Evolutionary conservation across 2,113 vertebrate species (phyloP).

Genomic region (Mormoops blainvillei): DNA sequence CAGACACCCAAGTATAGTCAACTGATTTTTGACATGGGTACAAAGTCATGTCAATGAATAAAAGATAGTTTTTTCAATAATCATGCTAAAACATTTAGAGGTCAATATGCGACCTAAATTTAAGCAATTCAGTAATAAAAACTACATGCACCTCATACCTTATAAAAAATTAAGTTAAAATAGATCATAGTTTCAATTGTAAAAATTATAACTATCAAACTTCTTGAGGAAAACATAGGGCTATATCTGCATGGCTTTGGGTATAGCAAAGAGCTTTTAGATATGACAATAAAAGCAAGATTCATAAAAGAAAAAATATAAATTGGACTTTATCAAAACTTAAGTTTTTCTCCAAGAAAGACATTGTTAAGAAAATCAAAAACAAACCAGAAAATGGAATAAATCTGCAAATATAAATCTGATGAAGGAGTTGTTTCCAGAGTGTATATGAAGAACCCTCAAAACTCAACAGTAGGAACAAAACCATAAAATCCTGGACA

Average conservation of each 20-base stretch:
- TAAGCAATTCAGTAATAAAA: neutral
- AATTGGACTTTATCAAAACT: neutral
- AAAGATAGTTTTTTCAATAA: neutral
- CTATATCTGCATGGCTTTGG: neutral
- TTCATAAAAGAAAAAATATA: neutral
- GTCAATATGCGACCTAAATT: neutral
- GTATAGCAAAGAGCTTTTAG: neutral
- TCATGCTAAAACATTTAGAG: neutral
- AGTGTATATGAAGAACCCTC: neutral
- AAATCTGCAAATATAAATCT: neutral
- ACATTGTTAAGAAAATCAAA: neutral
- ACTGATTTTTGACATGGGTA: neutral
- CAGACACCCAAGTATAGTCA: neutral
- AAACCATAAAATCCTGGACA: neutral
- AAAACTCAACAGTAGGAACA: neutral
- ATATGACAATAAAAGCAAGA: neutral
- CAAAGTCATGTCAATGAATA: neutral
- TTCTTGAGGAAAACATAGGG: neutral
- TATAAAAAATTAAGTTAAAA: neutral
- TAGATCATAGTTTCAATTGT: neutral
- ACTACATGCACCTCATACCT: neutral
- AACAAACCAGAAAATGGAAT: neutral
- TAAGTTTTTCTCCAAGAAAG: neutral
- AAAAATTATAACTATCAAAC: neutral
- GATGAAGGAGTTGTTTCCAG: neutral